Conservation (phyloP, 2,888 invertebrate genomes). For the Myathropa florea region DNA sequence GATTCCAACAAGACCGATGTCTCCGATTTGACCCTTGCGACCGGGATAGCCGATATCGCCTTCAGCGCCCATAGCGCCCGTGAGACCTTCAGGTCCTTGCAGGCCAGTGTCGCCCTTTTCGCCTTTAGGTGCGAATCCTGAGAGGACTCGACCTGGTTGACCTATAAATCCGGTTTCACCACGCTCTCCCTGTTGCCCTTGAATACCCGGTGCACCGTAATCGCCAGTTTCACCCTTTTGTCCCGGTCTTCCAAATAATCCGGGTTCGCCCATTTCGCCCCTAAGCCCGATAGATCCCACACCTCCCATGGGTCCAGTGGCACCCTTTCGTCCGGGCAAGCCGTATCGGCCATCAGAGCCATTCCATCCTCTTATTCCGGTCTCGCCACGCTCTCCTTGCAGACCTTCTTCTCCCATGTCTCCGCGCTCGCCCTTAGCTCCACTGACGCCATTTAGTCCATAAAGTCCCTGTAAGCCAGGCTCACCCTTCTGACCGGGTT, state of each 20-base stretch:
- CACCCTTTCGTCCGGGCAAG: conserved; percentile 81
- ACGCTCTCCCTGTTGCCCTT: conserved; percentile 83
- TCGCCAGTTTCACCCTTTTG: conserved; percentile 82
- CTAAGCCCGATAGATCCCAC: conserved; percentile 82
- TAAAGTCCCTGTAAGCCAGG: conserved; percentile 83
- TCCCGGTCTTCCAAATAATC: conserved; percentile 81
- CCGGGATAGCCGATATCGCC: conserved; percentile 81
- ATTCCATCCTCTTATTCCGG: conserved; percentile 80
- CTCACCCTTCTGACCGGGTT: conserved; percentile 83
- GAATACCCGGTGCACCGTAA: conserved; percentile 81
- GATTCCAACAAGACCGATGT: conserved; percentile 82
- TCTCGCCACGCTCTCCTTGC: conserved; percentile 81
- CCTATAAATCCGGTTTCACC: conserved; percentile 81
- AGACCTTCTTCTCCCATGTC: conserved; percentile 83
- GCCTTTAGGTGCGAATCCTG: conserved; percentile 82
- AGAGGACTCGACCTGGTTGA: conserved; percentile 72
- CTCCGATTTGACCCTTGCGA: conserved; percentile 82
- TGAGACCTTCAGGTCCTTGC: conserved; percentile 78
- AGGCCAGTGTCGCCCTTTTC: conserved; percentile 82
- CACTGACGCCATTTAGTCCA: conserved; percentile 82
- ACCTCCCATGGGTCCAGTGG: conserved; percentile 78
- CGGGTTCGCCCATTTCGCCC: conserved; percentile 81
- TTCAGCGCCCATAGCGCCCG: conserved; percentile 79
- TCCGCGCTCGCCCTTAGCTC: conserved; percentile 80
- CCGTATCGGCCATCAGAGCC: conserved; percentile 81